A percentile compares a stretch with the other conserved stretches of the same genome.
Evolutionary conservation across 1,140 invertebrate genomes (phyloP).

Genomic region (Panulirus ornatus): DNA sequence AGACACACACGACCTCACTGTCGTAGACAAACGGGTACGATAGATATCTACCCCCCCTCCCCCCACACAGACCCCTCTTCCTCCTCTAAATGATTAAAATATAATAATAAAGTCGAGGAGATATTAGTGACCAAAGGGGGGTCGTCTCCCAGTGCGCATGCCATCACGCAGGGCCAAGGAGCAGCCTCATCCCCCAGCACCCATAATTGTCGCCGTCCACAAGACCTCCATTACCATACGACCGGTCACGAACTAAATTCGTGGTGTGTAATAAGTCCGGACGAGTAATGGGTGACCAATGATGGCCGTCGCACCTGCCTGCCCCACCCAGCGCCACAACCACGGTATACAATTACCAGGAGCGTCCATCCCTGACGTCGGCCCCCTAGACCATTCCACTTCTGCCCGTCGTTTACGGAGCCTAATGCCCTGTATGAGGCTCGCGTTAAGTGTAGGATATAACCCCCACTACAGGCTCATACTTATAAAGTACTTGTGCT

Average conservation of each 20-base stretch:
- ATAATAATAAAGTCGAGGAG: background rate
- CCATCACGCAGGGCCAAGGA: no score
- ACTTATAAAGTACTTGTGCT: no score
- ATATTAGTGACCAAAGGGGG: background rate
- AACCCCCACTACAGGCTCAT: no score
- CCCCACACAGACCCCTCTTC: no score
- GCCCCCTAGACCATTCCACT: background rate
- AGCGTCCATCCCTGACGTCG: no score
- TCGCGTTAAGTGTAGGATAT: no score
- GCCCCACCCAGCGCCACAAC: background rate
- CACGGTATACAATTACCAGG: no score
- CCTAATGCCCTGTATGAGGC: no score
- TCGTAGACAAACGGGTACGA: background rate
- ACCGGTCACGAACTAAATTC: conserved; percentile 32
- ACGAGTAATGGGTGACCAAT: conserved; percentile 37
- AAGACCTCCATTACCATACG: conserved; percentile 23
- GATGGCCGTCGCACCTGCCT: background rate
- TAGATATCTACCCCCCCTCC: no score
- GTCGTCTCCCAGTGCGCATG: background rate
- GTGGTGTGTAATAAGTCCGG: conserved; percentile 14
- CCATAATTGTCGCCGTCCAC: conserved; percentile 33
- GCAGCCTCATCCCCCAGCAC: background rate
- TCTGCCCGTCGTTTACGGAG: background rate
- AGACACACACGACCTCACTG: background rate
- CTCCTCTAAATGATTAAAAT: background rate